phyloP scores from a whole-genome alignment of 2,888 invertebrate genomes.

The Orthonychiurus folsomi region DNA sequence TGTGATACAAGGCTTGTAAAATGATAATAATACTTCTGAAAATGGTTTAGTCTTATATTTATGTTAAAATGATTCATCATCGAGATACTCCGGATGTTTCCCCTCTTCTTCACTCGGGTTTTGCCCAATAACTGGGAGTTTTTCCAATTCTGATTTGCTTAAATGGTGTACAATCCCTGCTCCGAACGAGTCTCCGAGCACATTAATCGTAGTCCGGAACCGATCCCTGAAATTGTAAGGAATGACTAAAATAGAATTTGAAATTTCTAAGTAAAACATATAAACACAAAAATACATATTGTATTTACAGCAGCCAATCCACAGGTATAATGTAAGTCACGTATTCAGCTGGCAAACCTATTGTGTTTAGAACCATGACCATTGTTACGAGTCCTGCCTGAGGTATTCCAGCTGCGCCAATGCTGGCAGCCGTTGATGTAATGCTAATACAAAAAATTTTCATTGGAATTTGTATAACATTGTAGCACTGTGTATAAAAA shows the following conservation, averaged over 20 bases:
- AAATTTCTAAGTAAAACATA: no score
- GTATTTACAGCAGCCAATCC: constrained; percentile 44
- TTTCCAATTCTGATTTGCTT: neutral
- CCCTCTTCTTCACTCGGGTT: neutral
- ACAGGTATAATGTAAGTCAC: constrained; percentile 44
- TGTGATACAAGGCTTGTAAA: no score
- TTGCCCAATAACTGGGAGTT: no score
- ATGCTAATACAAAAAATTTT: constrained; percentile 43
- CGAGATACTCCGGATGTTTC: no score
- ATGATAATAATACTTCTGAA: no score
- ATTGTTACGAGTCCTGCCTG: constrained; percentile 51
- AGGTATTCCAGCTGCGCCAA: constrained; percentile 53
- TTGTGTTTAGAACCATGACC: constrained; percentile 45
- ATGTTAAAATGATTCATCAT: neutral
- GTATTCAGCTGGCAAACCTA: constrained; percentile 44
- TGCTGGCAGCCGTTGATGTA: constrained; percentile 51
- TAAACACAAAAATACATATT: no score
- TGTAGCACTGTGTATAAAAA: neutral
- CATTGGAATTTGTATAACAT: neutral
- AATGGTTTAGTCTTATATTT: no score
- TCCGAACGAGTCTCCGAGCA: constrained; percentile 60
- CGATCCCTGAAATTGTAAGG: constrained; percentile 35
- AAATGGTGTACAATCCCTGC: constrained; percentile 12
- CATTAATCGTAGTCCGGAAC: constrained; percentile 60
- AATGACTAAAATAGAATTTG: no score